phyloP scores from a whole-genome alignment of 2,113 vertebrate species.

The Psammodynastes pulverulentus region DNA sequence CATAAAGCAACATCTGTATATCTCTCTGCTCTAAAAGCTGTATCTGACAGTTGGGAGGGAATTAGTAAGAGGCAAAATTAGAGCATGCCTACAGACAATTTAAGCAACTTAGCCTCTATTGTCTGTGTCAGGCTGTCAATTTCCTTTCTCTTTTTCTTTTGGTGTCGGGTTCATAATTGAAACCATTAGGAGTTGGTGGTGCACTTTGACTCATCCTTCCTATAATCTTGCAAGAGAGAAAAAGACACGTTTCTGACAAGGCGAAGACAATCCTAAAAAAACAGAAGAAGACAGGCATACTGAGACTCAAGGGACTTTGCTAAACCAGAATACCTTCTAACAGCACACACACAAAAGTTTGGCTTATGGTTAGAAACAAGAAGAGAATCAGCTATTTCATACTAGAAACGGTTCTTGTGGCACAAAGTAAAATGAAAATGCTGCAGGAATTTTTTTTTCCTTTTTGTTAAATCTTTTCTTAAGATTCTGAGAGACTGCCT shows the following conservation, averaged over 20 bases:
- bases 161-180: slow-evolving; percentile 52
- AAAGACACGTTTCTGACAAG: not conserved
- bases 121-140: slow-evolving; percentile 48
- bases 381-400: not conserved
- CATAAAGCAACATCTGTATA: not conserved
- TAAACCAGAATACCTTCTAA: not conserved
- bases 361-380: not conserved
- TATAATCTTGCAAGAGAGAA: not conserved
- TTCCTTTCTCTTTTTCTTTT: slow-evolving; percentile 31
- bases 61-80: slow-evolving; percentile 69
- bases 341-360: not conserved
- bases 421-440: not conserved
- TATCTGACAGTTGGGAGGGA: slow-evolving; percentile 46
- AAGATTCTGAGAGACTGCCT: too few relatives aligned
- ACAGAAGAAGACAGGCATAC: not conserved
- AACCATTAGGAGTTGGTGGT: slow-evolving; percentile 43
- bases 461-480: too few relatives aligned
- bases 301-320: not conserved
- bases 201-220: slow-evolving; percentile 38
- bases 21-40: not conserved
- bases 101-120: slow-evolving; percentile 54
- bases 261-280: not conserved
- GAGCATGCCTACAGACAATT: slow-evolving; percentile 63
- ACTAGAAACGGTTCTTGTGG: not conserved
- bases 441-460: not conserved